Base-by-base conservation (phyloP, 2,113 vertebrate species). In the Platichthys flesus region DNA sequence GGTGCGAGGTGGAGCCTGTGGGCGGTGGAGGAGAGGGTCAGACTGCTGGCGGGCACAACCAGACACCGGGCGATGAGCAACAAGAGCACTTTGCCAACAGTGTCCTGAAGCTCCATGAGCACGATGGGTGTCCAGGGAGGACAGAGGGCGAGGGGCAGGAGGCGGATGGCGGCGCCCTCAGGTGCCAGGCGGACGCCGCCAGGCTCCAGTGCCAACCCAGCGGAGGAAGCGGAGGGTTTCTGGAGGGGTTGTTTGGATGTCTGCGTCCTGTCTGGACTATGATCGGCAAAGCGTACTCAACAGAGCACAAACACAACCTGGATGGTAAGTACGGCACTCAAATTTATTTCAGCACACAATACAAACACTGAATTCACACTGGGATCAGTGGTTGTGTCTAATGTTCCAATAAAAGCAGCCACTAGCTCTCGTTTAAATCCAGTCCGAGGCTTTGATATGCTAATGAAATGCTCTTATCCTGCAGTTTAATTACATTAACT, bases 201-300 rank as follows among this genome's bases (percentile, higher is more conserved):
- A 92, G 95, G 69, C 87, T 97, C 62, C 96, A 97, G 89, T 96
- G 96, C 85, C 96, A 97, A 85, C 94, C 95, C 2, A 94, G 89
- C 0, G 96, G 94, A 31, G 96, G 94, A 12, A 95, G 95, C 23
- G 96, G 95, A 18, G 96, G 97, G 21, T 98, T 98, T 88, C 94
- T 98, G 74, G 97, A 98, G 82, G 97, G 97, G 60, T 93, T 98
- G 45, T 98, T 98, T 78, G 97, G 97, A 24, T 98, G 97, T 90
- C 93, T 98, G 62, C 95, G 94, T 59, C 97, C 97, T 5, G 97
- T 98, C 75, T 98, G 97, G 97, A 97, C 95, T 69, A 98, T 98
- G 96, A 97, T 98, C 15, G 97, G 97, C 85, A 98, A 98, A 88
- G 96, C 97, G 13, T 98, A 98, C 87, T 96, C 96, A 59, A 97